These are phyloP conservation scores for Eupristina koningsbergeri DNA, from an alignment of 1,140 invertebrate genomes.

Conservation along the genomic window DNA sequence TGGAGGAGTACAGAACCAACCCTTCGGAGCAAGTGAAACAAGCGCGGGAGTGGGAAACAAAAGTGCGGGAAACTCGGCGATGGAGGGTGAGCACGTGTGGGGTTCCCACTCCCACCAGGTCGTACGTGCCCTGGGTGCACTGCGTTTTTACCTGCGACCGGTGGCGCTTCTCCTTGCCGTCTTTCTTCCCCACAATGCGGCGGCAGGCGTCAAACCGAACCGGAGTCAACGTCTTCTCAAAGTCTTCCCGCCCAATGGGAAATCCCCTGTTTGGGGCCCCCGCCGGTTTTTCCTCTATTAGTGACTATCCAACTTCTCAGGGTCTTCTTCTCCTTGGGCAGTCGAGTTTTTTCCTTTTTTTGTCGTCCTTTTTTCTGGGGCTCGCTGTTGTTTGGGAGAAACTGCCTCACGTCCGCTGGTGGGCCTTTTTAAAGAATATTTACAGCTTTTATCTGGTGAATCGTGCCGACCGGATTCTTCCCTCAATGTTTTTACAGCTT, in stretches of 20 bases:
- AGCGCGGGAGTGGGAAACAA: background rate
- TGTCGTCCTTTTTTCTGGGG: too few relatives aligned
- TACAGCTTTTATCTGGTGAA: constrained; percentile 15
- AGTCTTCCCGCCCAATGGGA: background rate
- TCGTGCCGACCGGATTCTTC: background rate
- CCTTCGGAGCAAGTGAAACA: background rate
- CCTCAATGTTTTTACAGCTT: constrained; percentile 12
- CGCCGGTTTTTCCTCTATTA: background rate
- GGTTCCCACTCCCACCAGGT: background rate
- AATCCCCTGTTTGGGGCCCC: background rate
- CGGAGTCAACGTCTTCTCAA: constrained; percentile 25
- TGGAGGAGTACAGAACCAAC: background rate
- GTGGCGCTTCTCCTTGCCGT: background rate
- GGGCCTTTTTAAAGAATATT: constrained; percentile 14
- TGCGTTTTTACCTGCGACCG: background rate
- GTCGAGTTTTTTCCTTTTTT: background rate
- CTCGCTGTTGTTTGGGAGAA: background rate
- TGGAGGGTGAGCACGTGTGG: too few relatives aligned
- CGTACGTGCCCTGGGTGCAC: background rate
- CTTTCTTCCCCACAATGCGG: background rate
- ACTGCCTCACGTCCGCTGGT: background rate
- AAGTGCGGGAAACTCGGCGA: background rate
- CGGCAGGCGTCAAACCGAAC: constrained; percentile 8
- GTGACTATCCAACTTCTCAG: constrained; percentile 10
- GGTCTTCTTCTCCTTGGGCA: background rate